Evolutionary conservation across 2,797 vertebrate species (phyloP).

Genomic region (Cyclura pinguis): DNA sequence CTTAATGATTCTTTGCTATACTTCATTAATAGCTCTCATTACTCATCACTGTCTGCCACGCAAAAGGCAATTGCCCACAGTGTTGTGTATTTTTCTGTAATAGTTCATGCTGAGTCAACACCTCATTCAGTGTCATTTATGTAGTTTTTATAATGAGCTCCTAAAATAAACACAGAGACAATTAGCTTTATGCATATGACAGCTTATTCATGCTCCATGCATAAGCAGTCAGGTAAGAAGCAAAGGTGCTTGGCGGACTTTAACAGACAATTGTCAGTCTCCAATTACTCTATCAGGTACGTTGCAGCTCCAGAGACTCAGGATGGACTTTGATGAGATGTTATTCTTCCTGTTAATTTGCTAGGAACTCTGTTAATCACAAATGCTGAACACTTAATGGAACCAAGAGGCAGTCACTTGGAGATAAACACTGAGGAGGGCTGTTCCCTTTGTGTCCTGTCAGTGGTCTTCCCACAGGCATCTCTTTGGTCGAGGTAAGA

Average conservation of each 20-base stretch:
- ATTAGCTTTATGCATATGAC: slow-evolving; percentile 31
- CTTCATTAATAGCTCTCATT: slow-evolving; percentile 68
- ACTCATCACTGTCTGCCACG: slow-evolving; percentile 61
- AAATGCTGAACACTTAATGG: neutral
- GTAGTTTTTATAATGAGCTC: slow-evolving; percentile 58
- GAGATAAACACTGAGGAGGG: neutral
- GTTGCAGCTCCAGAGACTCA: neutral
- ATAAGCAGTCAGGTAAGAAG: slow-evolving; percentile 39
- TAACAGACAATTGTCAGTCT: slow-evolving; percentile 10
- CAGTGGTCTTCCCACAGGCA: neutral
- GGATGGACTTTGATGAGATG: neutral
- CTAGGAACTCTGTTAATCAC: neutral
- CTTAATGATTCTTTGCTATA: slow-evolving; percentile 61
- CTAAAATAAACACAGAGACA: slow-evolving; percentile 43
- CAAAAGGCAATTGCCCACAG: slow-evolving; percentile 44
- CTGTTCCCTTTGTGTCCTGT: neutral
- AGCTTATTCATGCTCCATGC: slow-evolving; percentile 46
- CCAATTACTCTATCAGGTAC: slow-evolving; percentile 3
- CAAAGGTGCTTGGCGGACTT: slow-evolving; percentile 32
- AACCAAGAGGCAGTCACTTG: neutral
- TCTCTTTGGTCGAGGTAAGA: neutral
- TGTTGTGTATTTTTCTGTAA: slow-evolving; percentile 28
- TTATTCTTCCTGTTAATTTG: slow-evolving; percentile 1
- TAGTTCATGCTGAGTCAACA: slow-evolving; percentile 60
- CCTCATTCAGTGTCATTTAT: slow-evolving; percentile 57